Evolutionary conservation across 2,797 vertebrate species (phyloP).

Genomic region (Manis crassicaudata): DNA sequence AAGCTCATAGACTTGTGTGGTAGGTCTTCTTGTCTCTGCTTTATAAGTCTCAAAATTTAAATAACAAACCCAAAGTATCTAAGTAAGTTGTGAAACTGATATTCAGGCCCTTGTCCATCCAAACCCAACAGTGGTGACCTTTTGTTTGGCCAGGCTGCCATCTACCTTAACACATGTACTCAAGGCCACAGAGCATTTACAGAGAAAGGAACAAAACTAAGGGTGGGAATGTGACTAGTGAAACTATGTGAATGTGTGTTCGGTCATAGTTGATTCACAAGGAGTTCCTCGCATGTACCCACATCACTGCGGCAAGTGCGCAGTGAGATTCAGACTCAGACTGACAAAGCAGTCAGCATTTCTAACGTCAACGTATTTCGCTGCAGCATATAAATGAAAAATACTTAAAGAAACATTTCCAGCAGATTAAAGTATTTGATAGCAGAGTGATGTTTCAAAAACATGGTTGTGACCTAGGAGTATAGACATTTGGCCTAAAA

Average conservation of each 20-base stretch:
- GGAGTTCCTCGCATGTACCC: not conserved
- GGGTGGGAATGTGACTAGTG: not conserved
- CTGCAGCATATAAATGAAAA: not conserved
- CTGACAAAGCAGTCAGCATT: not conserved
- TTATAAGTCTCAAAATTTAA: not conserved
- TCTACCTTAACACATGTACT: not conserved
- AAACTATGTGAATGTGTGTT: not conserved
- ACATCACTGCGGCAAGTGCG: not conserved
- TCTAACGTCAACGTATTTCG: not conserved
- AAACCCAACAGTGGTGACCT: not conserved
- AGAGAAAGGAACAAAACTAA: not conserved
- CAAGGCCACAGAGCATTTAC: not conserved
- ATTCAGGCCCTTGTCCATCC: not conserved
- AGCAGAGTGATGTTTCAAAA: not conserved
- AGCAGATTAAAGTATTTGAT: not conserved
- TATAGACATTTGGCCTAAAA: not conserved
- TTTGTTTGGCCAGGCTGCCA: not conserved
- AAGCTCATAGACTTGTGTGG: not conserved
- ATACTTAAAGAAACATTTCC: not conserved
- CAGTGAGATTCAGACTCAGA: not conserved
- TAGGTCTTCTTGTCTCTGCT: not conserved
- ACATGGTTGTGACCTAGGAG: not conserved
- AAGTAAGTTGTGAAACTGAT: not conserved
- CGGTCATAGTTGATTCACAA: not conserved
- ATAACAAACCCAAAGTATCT: not conserved